Conservation (phyloP, 2,113 vertebrate genomes). For the Delphinus delphis region DNA sequence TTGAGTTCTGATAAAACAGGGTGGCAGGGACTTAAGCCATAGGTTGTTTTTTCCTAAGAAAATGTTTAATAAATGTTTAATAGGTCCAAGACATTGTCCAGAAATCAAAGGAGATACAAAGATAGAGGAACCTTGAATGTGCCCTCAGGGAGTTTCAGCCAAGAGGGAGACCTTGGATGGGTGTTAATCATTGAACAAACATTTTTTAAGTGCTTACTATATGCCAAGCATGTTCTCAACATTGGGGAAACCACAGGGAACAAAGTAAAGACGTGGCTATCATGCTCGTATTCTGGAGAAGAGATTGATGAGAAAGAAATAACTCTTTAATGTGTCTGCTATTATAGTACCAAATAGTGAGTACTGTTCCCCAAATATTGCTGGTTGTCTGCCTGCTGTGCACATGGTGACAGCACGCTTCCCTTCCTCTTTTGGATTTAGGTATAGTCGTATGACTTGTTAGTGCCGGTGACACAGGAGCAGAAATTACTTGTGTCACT, state of each 20-base stretch:
- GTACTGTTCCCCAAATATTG: neutral
- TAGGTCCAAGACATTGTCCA: neutral
- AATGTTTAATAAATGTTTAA: neutral
- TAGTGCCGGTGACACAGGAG: neutral
- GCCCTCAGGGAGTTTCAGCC: slow-evolving; percentile 30
- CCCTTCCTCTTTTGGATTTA: neutral
- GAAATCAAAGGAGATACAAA: slow-evolving; percentile 38
- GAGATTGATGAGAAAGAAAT: neutral
- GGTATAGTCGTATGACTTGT: neutral
- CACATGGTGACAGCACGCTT: neutral
- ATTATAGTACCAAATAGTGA: neutral
- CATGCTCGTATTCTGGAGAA: neutral
- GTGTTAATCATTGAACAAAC: neutral
- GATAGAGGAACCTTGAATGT: neutral
- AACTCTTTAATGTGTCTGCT: neutral
- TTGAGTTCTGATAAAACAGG: neutral
- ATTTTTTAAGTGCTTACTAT: slow-evolving; percentile 37
- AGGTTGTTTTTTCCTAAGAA: neutral
- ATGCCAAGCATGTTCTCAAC: neutral
- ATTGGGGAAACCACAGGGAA: neutral
- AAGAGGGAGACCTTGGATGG: slow-evolving; percentile 13
- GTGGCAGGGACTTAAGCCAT: neutral
- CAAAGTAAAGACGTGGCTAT: neutral
- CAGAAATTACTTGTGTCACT: neutral
- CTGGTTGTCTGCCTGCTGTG: neutral